Percentiles rank a stretch among this genome's conserved stretches.
These are phyloP conservation scores for Botia almorhae DNA, from an alignment of 2,797 vertebrate species.

Conservation along the genomic window DNA sequence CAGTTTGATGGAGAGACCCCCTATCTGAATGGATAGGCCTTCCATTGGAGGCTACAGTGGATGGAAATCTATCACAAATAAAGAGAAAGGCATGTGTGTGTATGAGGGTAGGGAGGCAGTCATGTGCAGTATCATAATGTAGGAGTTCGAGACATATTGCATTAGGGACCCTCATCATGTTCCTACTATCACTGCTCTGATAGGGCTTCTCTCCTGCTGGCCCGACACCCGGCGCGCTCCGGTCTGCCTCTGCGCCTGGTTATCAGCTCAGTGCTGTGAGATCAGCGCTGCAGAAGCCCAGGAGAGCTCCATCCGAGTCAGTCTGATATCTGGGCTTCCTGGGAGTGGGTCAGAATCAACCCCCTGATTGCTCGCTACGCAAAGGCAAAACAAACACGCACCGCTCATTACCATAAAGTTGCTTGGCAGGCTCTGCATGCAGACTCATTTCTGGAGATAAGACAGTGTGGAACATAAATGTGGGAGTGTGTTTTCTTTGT, in stretches of 20 bases:
- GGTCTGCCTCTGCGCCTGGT: constrained; percentile 35
- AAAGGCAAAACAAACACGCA: constrained; percentile 14
- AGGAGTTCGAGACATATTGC: constrained; percentile 57
- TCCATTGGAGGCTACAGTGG: not conserved
- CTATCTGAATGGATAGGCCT: not conserved
- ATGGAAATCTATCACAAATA: constrained; percentile 23
- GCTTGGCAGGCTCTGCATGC: constrained; percentile 15
- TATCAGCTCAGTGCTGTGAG: constrained; percentile 78
- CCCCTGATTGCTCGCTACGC: not conserved
- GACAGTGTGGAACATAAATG: not conserved
- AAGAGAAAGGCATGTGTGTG: constrained; percentile 21
- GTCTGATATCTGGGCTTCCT: constrained; percentile 83
- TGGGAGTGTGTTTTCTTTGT: constrained; percentile 9
- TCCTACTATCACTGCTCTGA: constrained; percentile 80
- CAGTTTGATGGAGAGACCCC: not conserved
- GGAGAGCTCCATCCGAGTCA: constrained; percentile 75
- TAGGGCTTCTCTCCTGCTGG: constrained; percentile 76
- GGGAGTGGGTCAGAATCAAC: constrained; percentile 68
- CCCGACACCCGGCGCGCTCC: constrained; percentile 29
- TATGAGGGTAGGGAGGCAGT: constrained; percentile 41
- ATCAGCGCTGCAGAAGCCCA: constrained; percentile 84
- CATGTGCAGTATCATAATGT: constrained; percentile 57
- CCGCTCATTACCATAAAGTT: constrained; percentile 21
- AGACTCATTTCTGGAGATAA: constrained; percentile 43
- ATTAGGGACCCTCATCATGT: constrained; percentile 83